Conservation (phyloP, 2,888 invertebrate genomes). For the Coleophora flavipennella region DNA sequence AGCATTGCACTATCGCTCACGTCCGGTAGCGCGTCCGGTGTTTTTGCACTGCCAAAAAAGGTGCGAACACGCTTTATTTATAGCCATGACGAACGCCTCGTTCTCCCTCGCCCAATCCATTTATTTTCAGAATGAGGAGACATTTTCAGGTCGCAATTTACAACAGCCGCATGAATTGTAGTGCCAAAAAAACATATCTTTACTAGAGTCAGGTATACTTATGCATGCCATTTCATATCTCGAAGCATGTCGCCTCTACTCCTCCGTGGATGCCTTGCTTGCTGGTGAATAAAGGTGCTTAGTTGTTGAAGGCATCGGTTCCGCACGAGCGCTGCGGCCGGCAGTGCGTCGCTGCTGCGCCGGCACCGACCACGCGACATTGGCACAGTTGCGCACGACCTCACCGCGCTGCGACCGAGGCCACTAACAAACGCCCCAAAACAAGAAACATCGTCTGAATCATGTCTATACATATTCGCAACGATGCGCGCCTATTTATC, state of each 20-base stretch:
- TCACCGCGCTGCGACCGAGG: slow-evolving; percentile 56
- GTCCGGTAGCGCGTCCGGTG: slow-evolving; percentile 69
- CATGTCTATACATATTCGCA: slow-evolving; percentile 46
- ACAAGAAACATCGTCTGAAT: slow-evolving; percentile 56
- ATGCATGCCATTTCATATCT: no score
- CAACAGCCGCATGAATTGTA: no score
- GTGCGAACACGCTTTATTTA: slow-evolving; percentile 65
- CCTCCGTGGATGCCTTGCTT: neutral
- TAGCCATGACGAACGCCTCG: slow-evolving; percentile 59
- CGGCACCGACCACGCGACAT: slow-evolving; percentile 45
- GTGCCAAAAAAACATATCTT: no score
- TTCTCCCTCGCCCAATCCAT: slow-evolving; percentile 38
- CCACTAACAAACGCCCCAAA: slow-evolving; percentile 60
- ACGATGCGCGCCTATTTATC: slow-evolving; percentile 37
- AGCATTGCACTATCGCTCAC: slow-evolving; percentile 50
- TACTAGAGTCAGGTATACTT: no score
- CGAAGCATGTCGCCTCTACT: no score
- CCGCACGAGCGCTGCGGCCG: slow-evolving; percentile 47
- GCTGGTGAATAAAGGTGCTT: slow-evolving; percentile 15
- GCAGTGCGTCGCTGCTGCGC: slow-evolving; percentile 23
- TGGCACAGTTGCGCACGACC: slow-evolving; percentile 69
- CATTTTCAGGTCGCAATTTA: slow-evolving; percentile 21
- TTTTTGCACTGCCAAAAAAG: slow-evolving; percentile 68
- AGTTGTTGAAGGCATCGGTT: slow-evolving; percentile 35
- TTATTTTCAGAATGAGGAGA: slow-evolving; percentile 52